These are phyloP conservation scores for Maconellicoccus hirsutus DNA, from an alignment of 1,140 invertebrate species.

Conservation along the genomic window DNA sequence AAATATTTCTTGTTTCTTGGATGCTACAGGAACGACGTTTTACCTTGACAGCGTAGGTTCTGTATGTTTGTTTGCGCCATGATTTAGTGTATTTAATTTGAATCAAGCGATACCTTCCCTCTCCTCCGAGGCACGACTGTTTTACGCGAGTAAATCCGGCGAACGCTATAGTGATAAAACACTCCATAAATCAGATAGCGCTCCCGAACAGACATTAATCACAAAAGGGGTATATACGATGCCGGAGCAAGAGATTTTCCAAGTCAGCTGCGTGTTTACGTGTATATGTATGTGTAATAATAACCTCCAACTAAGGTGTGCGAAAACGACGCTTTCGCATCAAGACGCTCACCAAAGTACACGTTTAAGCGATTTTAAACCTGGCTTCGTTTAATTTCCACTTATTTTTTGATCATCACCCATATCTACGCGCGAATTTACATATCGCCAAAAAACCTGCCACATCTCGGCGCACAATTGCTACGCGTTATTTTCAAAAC, in stretches of 20 bases:
- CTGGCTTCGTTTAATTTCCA: too few relatives aligned
- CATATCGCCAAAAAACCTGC: too few relatives aligned
- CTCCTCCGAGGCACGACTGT: not conserved
- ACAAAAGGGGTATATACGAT: not conserved
- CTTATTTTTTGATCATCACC: too few relatives aligned
- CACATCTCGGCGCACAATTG: too few relatives aligned
- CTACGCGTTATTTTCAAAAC: too few relatives aligned
- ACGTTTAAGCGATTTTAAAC: too few relatives aligned
- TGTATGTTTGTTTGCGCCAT: constrained; percentile 4
- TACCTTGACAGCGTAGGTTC: constrained; percentile 6
- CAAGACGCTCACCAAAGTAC: too few relatives aligned
- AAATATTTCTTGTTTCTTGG: not conserved
- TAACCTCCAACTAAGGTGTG: too few relatives aligned
- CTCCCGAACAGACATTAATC: constrained; percentile 7
- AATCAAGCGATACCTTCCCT: not conserved
- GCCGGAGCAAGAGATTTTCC: not conserved
- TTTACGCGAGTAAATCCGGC: constrained; percentile 7
- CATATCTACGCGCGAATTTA: too few relatives aligned
- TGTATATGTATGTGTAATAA: too few relatives aligned
- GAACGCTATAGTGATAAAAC: constrained; percentile 3
- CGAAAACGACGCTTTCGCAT: too few relatives aligned
- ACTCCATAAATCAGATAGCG: constrained; percentile 7
- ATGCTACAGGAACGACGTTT: not conserved
- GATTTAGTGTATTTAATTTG: constrained; percentile 9
- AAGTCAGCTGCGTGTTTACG: not conserved